Evolutionary conservation across 2,888 invertebrate genomes (phyloP).

Genomic region (Hesperia comma): DNA sequence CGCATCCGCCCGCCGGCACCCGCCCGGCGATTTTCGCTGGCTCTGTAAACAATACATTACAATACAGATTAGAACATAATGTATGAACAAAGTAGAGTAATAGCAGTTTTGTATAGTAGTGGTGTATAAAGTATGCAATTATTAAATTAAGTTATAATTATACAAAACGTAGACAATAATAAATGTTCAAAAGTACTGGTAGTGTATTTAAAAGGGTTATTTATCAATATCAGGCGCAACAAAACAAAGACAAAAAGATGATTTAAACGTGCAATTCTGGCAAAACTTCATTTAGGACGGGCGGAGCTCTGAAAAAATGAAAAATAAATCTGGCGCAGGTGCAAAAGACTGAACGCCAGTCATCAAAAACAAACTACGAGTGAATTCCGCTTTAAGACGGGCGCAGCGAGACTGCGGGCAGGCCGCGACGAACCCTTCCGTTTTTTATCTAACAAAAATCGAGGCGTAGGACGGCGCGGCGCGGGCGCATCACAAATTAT

Average conservation of each 20-base stretch:
- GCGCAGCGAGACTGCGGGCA: conserved; percentile 22
- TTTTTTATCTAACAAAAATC: conserved; percentile 82
- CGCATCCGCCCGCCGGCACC: conserved; percentile 83
- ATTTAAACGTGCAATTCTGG: conserved; percentile 35
- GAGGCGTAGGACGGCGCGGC: conserved; percentile 62
- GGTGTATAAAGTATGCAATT: no score
- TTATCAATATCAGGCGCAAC: conserved; percentile 3
- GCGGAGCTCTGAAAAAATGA: conserved; percentile 53
- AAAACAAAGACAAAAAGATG: conserved; percentile 45
- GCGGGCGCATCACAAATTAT: conserved; percentile 81
- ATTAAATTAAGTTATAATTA: no score
- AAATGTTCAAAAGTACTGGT: neutral
- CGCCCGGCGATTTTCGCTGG: conserved; percentile 68
- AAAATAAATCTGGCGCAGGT: conserved; percentile 74
- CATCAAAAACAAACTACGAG: conserved; percentile 73
- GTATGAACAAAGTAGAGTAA: neutral
- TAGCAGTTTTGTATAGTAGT: no score
- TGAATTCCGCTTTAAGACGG: conserved; percentile 46
- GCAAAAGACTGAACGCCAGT: conserved; percentile 61
- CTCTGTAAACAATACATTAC: conserved; percentile 60
- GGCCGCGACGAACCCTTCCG: conserved; percentile 58
- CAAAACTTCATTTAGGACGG: conserved; percentile 63
- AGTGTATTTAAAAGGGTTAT: neutral
- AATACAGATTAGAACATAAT: conserved; percentile 27
- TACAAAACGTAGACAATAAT: neutral